Base-by-base conservation (phyloP, 2,888 invertebrate species). In the Heteromurus nitidus region DNA sequence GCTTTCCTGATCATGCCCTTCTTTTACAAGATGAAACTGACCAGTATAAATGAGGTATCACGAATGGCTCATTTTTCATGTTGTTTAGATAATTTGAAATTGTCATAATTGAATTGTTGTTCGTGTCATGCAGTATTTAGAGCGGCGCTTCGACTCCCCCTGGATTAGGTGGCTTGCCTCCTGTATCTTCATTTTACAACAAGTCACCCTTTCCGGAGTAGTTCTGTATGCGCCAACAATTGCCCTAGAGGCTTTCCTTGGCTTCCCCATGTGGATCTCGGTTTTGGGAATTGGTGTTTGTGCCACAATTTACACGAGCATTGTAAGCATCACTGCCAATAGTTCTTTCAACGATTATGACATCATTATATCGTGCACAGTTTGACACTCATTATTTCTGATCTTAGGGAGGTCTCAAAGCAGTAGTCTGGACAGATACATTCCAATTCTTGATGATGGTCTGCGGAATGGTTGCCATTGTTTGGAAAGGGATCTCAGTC, bases 251-350 rank as follows among this genome's bases (percentile, higher is more conserved):
- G 84, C 87, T 80, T 88, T 89, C 50, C 88, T 89, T 1, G 88
- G 88, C 0, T 86, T 90, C 58, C 88, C 88, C 5, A 88, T 87
- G 42, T 88, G 88, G 88, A 85, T 87, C 18, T 88, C 88, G 31
- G 88, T 90, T 22, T n/a, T 89, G 18, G 64, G 53, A 0, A 75
- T 83, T 53, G 81, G 82, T 9, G 5, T 73, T 11, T 82, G 80
- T 31, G 84, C 89, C 65, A 89, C 89, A 5, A 88, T 89, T 84
- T 90, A 90, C 85, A 89, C 89, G 1, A 88, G 89, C 3, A 86
- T 90, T 73, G 89, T 89, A 87, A 87, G 88, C 16, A 11, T 30
- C 5, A 11, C 13, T 28, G 3, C 7, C 31, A n/a, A n/a, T n/a
- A n/a, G n/a, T n/a, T n/a, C n/a, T n/a, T n/a, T n/a, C n/a, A n/a